phyloP scores from a whole-genome alignment of 1,140 invertebrate species.

The Theocolax elegans region DNA sequence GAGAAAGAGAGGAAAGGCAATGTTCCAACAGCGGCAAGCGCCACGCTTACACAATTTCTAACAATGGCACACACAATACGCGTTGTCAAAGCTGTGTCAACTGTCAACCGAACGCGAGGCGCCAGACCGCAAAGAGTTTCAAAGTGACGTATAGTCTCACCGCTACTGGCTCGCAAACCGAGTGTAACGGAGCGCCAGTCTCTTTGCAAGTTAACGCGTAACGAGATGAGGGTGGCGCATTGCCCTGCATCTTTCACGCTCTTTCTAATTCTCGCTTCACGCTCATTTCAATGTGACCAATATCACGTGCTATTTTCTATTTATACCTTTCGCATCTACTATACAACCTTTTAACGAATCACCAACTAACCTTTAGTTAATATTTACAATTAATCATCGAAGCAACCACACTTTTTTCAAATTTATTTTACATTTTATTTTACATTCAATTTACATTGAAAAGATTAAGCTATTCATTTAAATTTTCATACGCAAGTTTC shows the following conservation, averaged over 20 bases:
- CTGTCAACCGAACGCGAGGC: constrained; percentile 61
- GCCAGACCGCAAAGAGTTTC: constrained; percentile 50
- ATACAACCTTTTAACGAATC: too few species aligned
- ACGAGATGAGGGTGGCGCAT: constrained; percentile 20
- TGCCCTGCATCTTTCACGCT: too few species aligned
- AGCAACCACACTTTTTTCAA: too few species aligned
- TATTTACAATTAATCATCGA: too few species aligned
- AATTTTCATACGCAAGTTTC: too few species aligned
- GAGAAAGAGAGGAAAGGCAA: constrained; percentile 1
- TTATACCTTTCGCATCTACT: too few species aligned
- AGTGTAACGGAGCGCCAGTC: constrained; percentile 50
- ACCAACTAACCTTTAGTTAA: too few species aligned
- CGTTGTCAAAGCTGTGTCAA: constrained; percentile 62
- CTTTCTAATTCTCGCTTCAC: constrained; percentile 4
- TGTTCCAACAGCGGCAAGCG: constrained; percentile 12
- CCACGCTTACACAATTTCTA: constrained; percentile 51
- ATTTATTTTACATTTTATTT: too few species aligned
- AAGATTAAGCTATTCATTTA: too few species aligned
- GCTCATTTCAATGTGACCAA: background rate
- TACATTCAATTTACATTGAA: too few species aligned
- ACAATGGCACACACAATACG: constrained; percentile 56
- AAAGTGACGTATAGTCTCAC: too few species aligned
- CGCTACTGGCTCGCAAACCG: constrained; percentile 42
- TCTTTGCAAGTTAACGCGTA: constrained; percentile 36
- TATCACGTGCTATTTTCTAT: too few species aligned